Conservation (phyloP, 1,140 invertebrate species). For the Caenorhabditis remanei region DNA sequence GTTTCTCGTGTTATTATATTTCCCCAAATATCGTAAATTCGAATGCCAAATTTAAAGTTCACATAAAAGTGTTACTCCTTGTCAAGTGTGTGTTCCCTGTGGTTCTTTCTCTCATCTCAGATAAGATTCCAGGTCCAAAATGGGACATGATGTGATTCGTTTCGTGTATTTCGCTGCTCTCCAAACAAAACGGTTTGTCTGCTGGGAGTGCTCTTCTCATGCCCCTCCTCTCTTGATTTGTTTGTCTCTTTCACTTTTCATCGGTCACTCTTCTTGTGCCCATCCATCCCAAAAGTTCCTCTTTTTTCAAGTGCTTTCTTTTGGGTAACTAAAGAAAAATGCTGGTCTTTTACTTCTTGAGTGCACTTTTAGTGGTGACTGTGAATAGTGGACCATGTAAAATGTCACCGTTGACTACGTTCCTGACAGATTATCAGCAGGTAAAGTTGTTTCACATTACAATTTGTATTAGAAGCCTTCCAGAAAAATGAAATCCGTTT, state of each 20-base stretch:
- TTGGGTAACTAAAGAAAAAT: neutral
- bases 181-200: slow-evolving; percentile 32
- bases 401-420: slow-evolving; percentile 34
- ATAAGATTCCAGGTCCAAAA: neutral
- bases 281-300: slow-evolving; percentile 4
- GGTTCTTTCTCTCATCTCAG: neutral
- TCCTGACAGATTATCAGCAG: slow-evolving; percentile 26
- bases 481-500: too few relatives aligned
- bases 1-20: neutral
- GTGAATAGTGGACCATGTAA: neutral
- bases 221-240: slow-evolving; percentile 24
- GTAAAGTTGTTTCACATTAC: neutral
- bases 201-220: slow-evolving; percentile 18
- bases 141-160: neutral
- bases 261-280: slow-evolving; percentile 30
- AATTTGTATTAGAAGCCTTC: too few relatives aligned
- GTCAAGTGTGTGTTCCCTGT: too few relatives aligned
- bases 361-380: neutral
- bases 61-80: too few relatives aligned
- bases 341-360: neutral
- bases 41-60: too few relatives aligned
- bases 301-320: slow-evolving; percentile 30
- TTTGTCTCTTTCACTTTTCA: neutral
- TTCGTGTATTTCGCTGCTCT: neutral
- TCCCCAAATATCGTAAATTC: neutral